Percentiles rank a stretch among this genome's conserved stretches.
These are phyloP conservation scores for Heliothis peltigera DNA, from an alignment of 2,888 invertebrate genomes.

Conservation along the genomic window DNA sequence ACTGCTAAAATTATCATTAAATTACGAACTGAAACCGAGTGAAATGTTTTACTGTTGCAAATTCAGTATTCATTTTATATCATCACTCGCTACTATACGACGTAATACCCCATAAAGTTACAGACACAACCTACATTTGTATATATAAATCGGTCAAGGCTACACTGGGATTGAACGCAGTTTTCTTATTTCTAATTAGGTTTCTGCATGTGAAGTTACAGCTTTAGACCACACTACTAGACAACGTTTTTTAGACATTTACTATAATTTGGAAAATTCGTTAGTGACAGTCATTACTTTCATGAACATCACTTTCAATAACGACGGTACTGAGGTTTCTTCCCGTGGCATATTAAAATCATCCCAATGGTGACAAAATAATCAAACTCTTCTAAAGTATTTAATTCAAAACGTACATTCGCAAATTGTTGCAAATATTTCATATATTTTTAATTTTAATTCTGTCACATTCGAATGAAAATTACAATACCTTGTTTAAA, in stretches of 20 bases:
- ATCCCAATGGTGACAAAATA: too few relatives aligned
- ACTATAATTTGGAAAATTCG: too few relatives aligned
- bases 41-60: conserved; percentile 8
- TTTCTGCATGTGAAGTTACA: not conserved
- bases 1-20: not conserved
- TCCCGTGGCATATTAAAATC: too few relatives aligned
- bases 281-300: too few relatives aligned
- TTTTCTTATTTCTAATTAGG: not conserved
- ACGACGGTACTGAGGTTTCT: too few relatives aligned
- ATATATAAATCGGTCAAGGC: conserved; percentile 46
- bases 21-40: not conserved
- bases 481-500: too few relatives aligned
- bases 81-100: not conserved
- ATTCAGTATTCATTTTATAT: not conserved
- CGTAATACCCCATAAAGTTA: not conserved
- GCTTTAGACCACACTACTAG: not conserved
- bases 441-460: too few relatives aligned
- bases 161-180: not conserved
- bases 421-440: too few relatives aligned
- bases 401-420: too few relatives aligned
- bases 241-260: not conserved
- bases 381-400: too few relatives aligned
- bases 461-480: too few relatives aligned
- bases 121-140: conserved; percentile 17
- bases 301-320: too few relatives aligned